A percentile compares a stretch with the other conserved stretches of the same genome.
Evolutionary conservation across 2,113 vertebrate genomes (phyloP).

Genomic region (Pteropus alecto): DNA sequence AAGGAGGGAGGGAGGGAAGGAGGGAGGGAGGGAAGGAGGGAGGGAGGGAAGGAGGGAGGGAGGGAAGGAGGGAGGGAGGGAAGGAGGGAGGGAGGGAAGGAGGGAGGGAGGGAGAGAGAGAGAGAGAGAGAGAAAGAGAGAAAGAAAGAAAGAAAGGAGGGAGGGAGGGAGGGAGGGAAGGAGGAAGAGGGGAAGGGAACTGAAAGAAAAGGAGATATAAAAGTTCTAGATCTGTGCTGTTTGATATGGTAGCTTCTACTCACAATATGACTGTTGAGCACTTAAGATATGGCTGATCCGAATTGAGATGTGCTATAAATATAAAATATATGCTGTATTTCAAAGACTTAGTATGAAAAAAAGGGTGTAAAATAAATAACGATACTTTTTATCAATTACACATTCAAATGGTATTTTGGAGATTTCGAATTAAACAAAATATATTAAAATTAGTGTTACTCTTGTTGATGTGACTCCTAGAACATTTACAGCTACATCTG

Average conservation of each 20-base stretch:
- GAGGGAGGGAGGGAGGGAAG: neutral
- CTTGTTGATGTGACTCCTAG: neutral
- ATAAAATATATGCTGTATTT: neutral
- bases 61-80: no score
- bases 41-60: no score
- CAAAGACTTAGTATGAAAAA: neutral
- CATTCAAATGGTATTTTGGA: neutral
- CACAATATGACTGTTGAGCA: neutral
- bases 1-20: no score
- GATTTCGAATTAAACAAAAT: conserved; percentile 21
- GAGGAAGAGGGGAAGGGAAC: neutral
- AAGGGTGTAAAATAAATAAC: neutral
- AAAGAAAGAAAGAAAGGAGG: neutral
- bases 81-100: no score
- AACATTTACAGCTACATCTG: neutral
- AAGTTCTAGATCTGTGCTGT: neutral
- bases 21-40: no score
- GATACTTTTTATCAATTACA: neutral
- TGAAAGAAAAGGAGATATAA: neutral
- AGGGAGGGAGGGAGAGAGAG: no score
- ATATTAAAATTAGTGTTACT: neutral
- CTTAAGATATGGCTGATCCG: neutral
- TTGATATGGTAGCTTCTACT: neutral
- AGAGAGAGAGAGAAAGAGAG: neutral
- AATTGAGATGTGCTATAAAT: neutral